Percentiles rank a stretch among this genome's conserved stretches.
These are phyloP conservation scores for Sthenelais limicola DNA, from an alignment of 2,888 invertebrate species.

Conservation along the genomic window DNA sequence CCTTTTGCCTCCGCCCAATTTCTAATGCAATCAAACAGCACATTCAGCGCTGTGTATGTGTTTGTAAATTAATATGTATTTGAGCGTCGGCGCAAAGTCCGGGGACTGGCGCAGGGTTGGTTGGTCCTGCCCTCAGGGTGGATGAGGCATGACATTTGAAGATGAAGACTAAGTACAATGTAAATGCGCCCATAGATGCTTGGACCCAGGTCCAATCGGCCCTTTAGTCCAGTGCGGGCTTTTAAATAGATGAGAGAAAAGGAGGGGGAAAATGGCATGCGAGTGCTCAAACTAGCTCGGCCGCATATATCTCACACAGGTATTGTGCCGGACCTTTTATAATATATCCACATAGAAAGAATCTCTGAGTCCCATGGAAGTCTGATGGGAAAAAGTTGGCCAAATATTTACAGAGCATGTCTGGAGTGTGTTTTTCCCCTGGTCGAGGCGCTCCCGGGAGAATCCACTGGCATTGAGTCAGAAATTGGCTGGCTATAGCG, in stretches of 20 bases:
- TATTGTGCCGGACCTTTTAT: conserved; percentile 23
- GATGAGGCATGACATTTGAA: conserved; percentile 6
- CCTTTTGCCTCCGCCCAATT: conserved; percentile 21
- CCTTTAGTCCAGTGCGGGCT: background rate
- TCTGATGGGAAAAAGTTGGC: conserved; percentile 30
- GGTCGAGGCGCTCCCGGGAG: background rate
- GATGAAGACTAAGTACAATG: conserved; percentile 2
- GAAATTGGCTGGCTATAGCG: conserved; percentile 38
- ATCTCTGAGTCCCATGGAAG: background rate
- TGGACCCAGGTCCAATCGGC: background rate
- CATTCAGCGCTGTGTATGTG: conserved; percentile 3
- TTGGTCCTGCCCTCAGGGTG: background rate
- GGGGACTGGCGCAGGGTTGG: background rate
- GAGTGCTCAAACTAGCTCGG: background rate
- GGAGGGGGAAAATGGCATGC: background rate
- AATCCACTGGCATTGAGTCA: conserved; percentile 31
- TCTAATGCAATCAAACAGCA: conserved; percentile 38
- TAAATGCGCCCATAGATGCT: background rate
- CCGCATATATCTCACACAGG: background rate
- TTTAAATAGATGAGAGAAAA: background rate
- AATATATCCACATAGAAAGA: conserved; percentile 1
- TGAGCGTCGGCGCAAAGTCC: background rate
- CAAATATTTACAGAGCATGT: conserved; percentile 40
- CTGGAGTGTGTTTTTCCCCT: conserved; percentile 24
- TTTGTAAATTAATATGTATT: conserved; percentile 39